Percentiles rank a stretch among this genome's conserved stretches.
Evolutionary conservation across 2,797 vertebrate genomes (phyloP).

Genomic region (Ceryle rudis): DNA sequence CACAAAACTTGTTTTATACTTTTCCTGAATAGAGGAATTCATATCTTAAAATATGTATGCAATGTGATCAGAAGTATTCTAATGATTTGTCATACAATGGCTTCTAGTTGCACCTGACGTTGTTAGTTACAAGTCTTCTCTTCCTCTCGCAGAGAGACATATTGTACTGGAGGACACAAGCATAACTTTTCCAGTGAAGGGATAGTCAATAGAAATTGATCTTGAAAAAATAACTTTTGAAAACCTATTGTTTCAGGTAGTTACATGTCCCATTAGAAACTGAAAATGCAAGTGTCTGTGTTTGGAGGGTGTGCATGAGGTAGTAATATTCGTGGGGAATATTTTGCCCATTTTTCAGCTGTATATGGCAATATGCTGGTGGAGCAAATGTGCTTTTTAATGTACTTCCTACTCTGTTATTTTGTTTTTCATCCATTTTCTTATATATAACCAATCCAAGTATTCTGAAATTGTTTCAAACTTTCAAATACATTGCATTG

Average conservation of each 20-base stretch:
- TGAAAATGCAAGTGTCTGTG: not conserved
- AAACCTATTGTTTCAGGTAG: not conserved
- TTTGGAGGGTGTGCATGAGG: not conserved
- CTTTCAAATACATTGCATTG: not conserved
- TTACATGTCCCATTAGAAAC: not conserved
- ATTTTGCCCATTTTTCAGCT: slow-evolving; percentile 30
- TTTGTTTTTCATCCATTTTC: slow-evolving; percentile 22
- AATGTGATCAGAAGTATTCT: not conserved
- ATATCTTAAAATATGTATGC: not conserved
- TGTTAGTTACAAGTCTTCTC: not conserved
- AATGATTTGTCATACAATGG: not conserved
- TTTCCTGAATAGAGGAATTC: not conserved
- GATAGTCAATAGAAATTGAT: not conserved
- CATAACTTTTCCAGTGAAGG: not conserved
- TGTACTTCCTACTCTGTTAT: slow-evolving; percentile 17
- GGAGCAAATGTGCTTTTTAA: slow-evolving; percentile 18
- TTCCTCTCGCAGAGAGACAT: not conserved
- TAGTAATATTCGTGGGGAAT: not conserved
- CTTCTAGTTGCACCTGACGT: not conserved
- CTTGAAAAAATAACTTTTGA: not conserved
- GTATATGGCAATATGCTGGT: slow-evolving; percentile 9
- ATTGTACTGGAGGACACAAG: not conserved
- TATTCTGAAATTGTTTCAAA: not conserved
- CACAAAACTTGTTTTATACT: not conserved
- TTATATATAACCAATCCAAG: not conserved